Evolutionary conservation across 2,888 invertebrate species (phyloP).

Genomic region (Drosophila putrida): DNA sequence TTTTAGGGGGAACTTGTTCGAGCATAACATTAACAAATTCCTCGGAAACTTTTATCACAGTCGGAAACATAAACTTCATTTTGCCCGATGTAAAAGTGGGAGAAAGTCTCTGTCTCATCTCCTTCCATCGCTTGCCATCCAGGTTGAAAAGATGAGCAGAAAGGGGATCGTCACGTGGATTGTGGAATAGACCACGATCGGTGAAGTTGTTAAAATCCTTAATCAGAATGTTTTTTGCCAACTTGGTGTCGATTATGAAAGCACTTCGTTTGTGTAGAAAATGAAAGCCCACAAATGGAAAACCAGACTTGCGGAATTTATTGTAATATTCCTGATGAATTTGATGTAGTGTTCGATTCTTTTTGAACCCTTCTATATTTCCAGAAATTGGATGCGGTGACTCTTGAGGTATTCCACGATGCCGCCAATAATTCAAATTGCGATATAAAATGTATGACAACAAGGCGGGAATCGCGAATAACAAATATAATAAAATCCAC

Average conservation of each 20-base stretch:
- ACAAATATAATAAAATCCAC: constrained; percentile 44
- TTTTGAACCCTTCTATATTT: constrained; percentile 53
- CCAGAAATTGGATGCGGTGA: constrained; percentile 53
- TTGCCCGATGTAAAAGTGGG: constrained; percentile 82
- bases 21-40: constrained; percentile 55
- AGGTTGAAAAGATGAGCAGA: constrained; percentile 80
- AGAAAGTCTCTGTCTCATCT: constrained; percentile 82
- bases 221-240: constrained; percentile 61
- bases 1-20: constrained; percentile 38
- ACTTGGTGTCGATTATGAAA: constrained; percentile 57
- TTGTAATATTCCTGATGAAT: constrained; percentile 54
- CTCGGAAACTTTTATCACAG: constrained; percentile 55
- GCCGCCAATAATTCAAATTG: constrained; percentile 51
- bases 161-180: constrained; percentile 83
- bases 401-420: constrained; percentile 50
- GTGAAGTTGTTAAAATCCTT: constrained; percentile 81
- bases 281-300: constrained; percentile 69
- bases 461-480: constrained; percentile 41
- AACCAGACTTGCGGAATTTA: constrained; percentile 42
- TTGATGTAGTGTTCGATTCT: constrained; percentile 39
- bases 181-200: constrained; percentile 80
- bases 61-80: constrained; percentile 76
- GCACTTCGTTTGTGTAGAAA: constrained; percentile 58
- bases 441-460: constrained; percentile 36
- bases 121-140: constrained; percentile 85